Evolutionary conservation across 2,888 invertebrate species (phyloP), one percentile per base, ranked within the genome.

Genomic region (Limnephilus auricula): DNA sequence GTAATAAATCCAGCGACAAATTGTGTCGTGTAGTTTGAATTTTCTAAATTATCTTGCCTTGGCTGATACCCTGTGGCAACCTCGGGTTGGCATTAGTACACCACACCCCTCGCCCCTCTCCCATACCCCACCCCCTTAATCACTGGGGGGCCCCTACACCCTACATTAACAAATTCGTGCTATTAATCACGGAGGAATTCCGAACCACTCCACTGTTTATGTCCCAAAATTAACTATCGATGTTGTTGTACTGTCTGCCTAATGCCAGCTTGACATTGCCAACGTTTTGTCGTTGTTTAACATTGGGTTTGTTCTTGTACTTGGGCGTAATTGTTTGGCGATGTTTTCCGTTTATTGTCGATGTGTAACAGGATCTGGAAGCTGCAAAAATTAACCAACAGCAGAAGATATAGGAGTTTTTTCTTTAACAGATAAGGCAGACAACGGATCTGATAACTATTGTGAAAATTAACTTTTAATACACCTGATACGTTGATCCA

Each of bases 131-230:
- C 83, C 84, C 84, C 84, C 34, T 65, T 82, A 79, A 83, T 89
- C 82, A 50, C 91, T 79, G 79, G 89, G 89, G 79, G 79, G 45
- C 40, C 90, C 90, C 65, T 65, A 65, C 65, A 65, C 65, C 91
- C 78, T 85, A 92, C 91, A 92, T 91, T 91, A 91, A 93, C 93
- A 93, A 93, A 93, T 93, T 93, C 91, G 34, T 87, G 92, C 92
- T 85, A 93, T 92, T 93, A 93, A 93, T 92, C 93, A 93, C 92
- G 80, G 90, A 91, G 92, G 91, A 92, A 91, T 93, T 90, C 92
- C 90, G 88, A 90, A 91, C 91, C 91, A 89, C 90, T 90, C 90
- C 32, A 79, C 80, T 88, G 92, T 91, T 89, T 92, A 86, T 90
- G 90, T 93, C 91, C 90, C 90, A 45, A 92, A 93, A 93, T 93